phyloP scores from a whole-genome alignment of 2,113 vertebrate genomes.

The Thalassoma bifasciatum region DNA sequence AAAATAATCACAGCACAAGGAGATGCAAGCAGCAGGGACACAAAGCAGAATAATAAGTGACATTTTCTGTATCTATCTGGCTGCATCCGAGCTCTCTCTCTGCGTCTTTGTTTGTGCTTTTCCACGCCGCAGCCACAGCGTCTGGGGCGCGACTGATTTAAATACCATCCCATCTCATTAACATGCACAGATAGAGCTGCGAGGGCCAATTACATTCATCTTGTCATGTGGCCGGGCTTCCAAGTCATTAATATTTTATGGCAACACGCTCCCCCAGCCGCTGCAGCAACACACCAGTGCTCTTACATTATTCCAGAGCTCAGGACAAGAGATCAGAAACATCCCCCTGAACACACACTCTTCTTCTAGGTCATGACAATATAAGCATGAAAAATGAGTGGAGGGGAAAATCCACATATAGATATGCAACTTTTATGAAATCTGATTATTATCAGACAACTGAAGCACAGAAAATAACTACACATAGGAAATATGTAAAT shows the following conservation, averaged over 20 bases:
- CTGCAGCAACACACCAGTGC: constrained; percentile 76
- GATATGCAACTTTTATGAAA: constrained; percentile 58
- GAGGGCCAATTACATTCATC: constrained; percentile 87
- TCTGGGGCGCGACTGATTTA: constrained; percentile 80
- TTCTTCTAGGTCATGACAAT: constrained; percentile 75
- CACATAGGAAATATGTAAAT: constrained; percentile 14
- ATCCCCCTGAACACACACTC: constrained; percentile 69
- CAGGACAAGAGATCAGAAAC: constrained; percentile 72
- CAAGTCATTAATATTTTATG: constrained; percentile 86
- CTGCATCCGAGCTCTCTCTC: constrained; percentile 65
- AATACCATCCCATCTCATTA: constrained; percentile 85
- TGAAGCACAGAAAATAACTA: constrained; percentile 29
- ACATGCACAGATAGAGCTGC: constrained; percentile 85
- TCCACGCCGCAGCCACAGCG: constrained; percentile 68
- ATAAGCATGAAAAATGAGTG: constrained; percentile 71
- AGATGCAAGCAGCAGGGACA: constrained; percentile 21
- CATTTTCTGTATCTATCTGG: constrained; percentile 71
- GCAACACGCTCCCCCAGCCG: constrained; percentile 78
- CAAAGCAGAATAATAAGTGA: constrained; percentile 56
- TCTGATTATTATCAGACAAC: constrained; percentile 57
- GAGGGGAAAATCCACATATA: constrained; percentile 48
- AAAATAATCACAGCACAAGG: constrained; percentile 32
- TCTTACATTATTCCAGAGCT: constrained; percentile 80
- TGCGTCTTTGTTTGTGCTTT: constrained; percentile 79
- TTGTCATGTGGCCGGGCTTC: constrained; percentile 83